Base-by-base conservation (phyloP, 2,113 vertebrate species). In the Cariama cristata region DNA sequence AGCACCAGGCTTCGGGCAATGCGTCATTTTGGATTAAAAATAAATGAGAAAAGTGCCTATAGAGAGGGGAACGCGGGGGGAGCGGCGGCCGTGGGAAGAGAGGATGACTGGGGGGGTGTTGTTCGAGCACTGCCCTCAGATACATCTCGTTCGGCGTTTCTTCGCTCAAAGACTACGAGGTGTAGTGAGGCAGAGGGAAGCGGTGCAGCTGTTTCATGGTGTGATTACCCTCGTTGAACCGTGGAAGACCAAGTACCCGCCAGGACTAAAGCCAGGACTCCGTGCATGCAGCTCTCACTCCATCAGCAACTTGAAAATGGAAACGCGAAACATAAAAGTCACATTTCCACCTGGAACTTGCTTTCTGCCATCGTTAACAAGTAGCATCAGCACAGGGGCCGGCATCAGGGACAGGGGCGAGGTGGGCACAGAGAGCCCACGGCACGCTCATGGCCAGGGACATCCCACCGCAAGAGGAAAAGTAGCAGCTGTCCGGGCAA, bases 31-130 rank as follows among this genome's bases (percentile, higher is more conserved):
- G 91, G 88, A 92, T 95, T 88, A 93, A 93, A 96, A 93, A 85
- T 93, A 95, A 91, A 71, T 82, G 83, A 89, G 91, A 97, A 93
- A 94, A 94, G 72, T 89, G 76, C 76, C 53, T 82, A 16, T 32
- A 55, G 92, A 86, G 71, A 84, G 30, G 42, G 45, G 56, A 38
- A 81, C 2, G 7, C 2, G 4, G 42, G 12, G 40, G 53, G 19
- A 82, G 24, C 79, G 33, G 52, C 0, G 0, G 33, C 26, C 3
- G 1, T 71, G 69, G n/a, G 59, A 86, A 56, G 66, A 87, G 42
- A 96, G 45, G 30, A 59, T 59, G 80, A 47, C 6, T 14, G 45
- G 59, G 26, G 27, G 20, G 53, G 38, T 21, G 23, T 9, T 67
- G 27, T 74, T 79, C 18, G 3, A 87, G 44, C 7, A 35, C 24